Evolutionary conservation across 2,797 vertebrate genomes (phyloP), one percentile per base, ranked within the genome.

Genomic region (Todus mexicanus): DNA sequence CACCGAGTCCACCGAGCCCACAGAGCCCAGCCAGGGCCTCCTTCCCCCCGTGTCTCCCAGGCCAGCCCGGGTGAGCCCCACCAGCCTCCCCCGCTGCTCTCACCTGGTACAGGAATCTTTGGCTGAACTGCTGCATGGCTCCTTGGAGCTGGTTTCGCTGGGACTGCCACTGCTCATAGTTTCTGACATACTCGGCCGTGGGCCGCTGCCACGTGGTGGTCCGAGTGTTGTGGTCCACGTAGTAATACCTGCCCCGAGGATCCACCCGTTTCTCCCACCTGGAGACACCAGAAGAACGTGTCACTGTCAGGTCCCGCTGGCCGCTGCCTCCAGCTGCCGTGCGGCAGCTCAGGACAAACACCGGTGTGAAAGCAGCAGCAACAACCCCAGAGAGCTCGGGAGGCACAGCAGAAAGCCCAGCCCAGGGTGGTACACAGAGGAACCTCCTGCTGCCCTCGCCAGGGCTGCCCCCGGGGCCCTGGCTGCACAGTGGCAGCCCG

Each of bases 171-270:
- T 99, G 99, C 97, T 99, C 98, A 3, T 99, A 99, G 98, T 98
- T 99, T 19, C 99, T 96, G 95, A 99, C 99, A 0, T 99, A 99
- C 94, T 99, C 99, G 0, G 98, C 98, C 0, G 99, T 99, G 48
- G 99, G 99, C n/a, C 99, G 98, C 97, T 99, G 99, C 99, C 99
- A 99, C 2, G 99, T 99, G 93, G 99, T 99, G 91, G 99, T 99
- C 51, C 99, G 97, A 4, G 99, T 99, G 97, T 99, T 99, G 98
- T 99, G 99, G 96, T 99, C 99, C 95, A 99, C 99, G 1, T 99
- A 99, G 97, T 99, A 99, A 93, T 98, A 99, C 79, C 99, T 95
- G 57, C 99, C 99, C 5, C 99, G 98, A 87, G 98, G 99, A 83
- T 99, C 99, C 95, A 99, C 99, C 1, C 99, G 98, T 35, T 99